phyloP scores from a whole-genome alignment of 2,888 invertebrate genomes.

The Hirtodrosophila trivittata region DNA sequence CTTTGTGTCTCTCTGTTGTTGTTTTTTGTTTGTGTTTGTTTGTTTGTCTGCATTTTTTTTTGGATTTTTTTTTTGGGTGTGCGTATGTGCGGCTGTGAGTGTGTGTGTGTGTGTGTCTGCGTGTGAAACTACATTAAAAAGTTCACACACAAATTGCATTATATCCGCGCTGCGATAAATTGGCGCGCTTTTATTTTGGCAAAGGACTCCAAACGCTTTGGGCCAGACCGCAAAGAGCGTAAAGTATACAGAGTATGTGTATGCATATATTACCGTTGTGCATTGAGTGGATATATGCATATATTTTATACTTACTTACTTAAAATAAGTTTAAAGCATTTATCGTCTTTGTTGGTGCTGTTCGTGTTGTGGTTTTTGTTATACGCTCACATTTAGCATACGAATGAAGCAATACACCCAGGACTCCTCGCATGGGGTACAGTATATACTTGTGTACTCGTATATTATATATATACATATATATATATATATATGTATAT shows the following conservation, averaged over 20 bases:
- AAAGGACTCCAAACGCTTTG: constrained; percentile 19
- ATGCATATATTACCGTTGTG: constrained; percentile 12
- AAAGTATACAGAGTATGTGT: neutral
- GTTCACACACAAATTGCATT: constrained; percentile 77
- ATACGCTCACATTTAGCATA: constrained; percentile 64
- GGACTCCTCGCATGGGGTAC: constrained; percentile 18
- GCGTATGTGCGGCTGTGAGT: constrained; percentile 3
- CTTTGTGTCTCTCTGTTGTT: constrained; percentile 6
- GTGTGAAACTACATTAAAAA: constrained; percentile 66
- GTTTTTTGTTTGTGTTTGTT: constrained; percentile 5
- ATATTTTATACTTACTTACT: constrained; percentile 48
- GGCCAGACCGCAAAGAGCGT: constrained; percentile 30
- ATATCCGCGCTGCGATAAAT: constrained; percentile 64
- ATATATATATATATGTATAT: constrained; percentile 12
- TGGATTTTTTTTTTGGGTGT: neutral
- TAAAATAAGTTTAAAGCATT: constrained; percentile 57
- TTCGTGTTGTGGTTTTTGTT: too few relatives aligned
- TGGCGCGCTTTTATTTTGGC: constrained; percentile 58
- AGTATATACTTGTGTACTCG: too few relatives aligned
- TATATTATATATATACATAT: constrained; percentile 12
- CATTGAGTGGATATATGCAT: constrained; percentile 23
- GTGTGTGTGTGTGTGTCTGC: constrained; percentile 22
- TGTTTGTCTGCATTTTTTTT: constrained; percentile 16
- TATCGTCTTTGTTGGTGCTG: constrained; percentile 46
- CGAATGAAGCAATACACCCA: constrained; percentile 32